Base-by-base conservation (phyloP, 2,797 vertebrate species). In the Kryptopterus vitreolus region DNA sequence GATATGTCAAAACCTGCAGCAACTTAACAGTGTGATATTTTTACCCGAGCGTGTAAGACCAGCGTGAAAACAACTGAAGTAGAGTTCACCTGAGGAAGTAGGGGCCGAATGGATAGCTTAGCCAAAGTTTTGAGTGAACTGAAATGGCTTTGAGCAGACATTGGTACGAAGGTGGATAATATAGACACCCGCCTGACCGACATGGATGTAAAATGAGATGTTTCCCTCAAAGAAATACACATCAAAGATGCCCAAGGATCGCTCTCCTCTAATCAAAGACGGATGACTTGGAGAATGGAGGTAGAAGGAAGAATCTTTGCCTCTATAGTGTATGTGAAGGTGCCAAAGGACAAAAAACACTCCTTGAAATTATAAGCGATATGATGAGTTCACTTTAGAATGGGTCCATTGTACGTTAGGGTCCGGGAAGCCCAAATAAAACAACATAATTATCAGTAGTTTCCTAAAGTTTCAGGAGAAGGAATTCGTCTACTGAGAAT, bases 401-500 rank as follows among this genome's bases (percentile, higher is more conserved):
- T 4, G 38, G 11, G 80, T 87, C 0, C 78, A 84, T 5, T 38
- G 48, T n/a, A n/a, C n/a, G n/a, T n/a, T 82, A 33, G 69, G 50
- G 2, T 15, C 78, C 0, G 80, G 15, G 1, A 82, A 48, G 5
- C 76, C 81, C 6, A 77, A 77, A 31, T 68, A 82, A 72, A 79
- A 63, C 72, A 78, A 65, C 78, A 77, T 77, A 0, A 35, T 82
- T 0, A 65, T 81, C 31, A 57, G 80, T 9, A 22, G 52, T 24
- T 85, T 82, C 11, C 22, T 82, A 20, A 81, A 78, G 22, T 82
- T 85, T n/a, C 78, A 87, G 43, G 78, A 80, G 43, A 77, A 83
- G 48, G 84, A 85, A 52, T 82, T 78, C 35, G 71, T 84, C 0
- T 82, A 68, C 18, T 11, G 38, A 3, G 68, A 85, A 65, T 13